phyloP scores from a whole-genome alignment of 2,113 vertebrate genomes.

The Actinemys pallida region DNA sequence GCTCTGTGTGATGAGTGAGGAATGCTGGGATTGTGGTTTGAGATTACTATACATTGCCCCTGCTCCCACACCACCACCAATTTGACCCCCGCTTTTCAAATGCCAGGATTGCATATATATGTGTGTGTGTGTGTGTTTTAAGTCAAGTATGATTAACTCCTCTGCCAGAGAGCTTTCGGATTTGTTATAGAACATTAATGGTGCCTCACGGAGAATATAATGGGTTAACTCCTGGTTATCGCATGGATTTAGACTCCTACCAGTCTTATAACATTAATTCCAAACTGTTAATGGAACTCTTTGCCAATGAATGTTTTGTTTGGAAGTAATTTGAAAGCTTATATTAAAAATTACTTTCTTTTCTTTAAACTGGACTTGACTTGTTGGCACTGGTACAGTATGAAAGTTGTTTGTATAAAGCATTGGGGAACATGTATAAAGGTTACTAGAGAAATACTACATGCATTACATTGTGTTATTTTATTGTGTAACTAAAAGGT shows the following conservation, averaged over 20 bases:
- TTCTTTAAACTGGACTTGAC: constrained; percentile 37
- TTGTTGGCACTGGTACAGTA: background rate
- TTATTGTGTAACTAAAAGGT: constrained; percentile 15
- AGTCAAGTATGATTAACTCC: background rate
- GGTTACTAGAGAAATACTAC: background rate
- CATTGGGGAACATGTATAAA: constrained; percentile 38
- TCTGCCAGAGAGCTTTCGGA: background rate
- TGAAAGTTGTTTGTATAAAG: constrained; percentile 38
- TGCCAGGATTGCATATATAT: background rate
- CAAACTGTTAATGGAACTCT: background rate
- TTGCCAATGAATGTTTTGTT: constrained; percentile 25
- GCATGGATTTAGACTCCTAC: background rate
- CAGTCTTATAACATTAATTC: background rate
- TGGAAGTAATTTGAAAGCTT: background rate
- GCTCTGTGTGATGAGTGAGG: background rate
- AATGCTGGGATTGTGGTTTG: fast-evolving
- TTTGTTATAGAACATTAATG: background rate
- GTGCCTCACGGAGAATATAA: background rate
- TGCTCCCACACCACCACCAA: background rate
- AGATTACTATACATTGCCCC: fast-evolving
- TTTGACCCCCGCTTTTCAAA: background rate
- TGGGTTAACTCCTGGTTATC: background rate
- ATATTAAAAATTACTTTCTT: constrained; percentile 41
- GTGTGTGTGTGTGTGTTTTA: background rate
- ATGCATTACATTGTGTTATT: background rate